Conservation (phyloP, 2,888 invertebrate genomes). For the Cantharis nigra region DNA sequence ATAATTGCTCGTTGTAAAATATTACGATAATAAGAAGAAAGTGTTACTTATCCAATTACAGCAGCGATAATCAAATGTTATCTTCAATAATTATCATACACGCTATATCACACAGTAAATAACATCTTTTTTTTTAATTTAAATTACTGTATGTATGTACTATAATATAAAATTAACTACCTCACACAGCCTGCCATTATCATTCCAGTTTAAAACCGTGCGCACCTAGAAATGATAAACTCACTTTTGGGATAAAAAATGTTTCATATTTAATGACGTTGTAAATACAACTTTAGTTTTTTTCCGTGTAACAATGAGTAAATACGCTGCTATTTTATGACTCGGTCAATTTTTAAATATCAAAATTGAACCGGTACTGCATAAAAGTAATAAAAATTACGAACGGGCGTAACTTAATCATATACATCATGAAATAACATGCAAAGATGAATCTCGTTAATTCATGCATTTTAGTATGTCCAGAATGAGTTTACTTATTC, state of each 20-base stretch:
- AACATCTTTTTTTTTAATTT: not conserved
- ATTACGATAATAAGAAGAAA: constrained; percentile 3
- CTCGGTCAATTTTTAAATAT: not conserved
- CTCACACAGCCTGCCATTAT: not conserved
- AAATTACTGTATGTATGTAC: not conserved
- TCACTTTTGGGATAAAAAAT: not conserved
- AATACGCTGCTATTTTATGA: not conserved
- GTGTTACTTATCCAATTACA: constrained; percentile 8
- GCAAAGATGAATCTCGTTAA: not conserved
- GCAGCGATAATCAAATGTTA: constrained; percentile 5
- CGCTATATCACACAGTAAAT: constrained; percentile 2
- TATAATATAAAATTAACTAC: not conserved
- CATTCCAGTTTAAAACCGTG: not conserved
- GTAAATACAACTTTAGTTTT: no score
- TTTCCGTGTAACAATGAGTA: not conserved
- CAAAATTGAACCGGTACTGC: not conserved
- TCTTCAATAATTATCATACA: constrained; percentile 11
- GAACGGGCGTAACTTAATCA: not conserved
- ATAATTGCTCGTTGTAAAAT: not conserved
- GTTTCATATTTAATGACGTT: not conserved
- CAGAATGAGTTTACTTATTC: not conserved
- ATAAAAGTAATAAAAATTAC: not conserved
- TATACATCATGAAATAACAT: not conserved
- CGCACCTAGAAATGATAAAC: no score
- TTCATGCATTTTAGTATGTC: not conserved